phyloP scores from a whole-genome alignment of 2,888 invertebrate genomes.

The Ernsta delagoae region DNA sequence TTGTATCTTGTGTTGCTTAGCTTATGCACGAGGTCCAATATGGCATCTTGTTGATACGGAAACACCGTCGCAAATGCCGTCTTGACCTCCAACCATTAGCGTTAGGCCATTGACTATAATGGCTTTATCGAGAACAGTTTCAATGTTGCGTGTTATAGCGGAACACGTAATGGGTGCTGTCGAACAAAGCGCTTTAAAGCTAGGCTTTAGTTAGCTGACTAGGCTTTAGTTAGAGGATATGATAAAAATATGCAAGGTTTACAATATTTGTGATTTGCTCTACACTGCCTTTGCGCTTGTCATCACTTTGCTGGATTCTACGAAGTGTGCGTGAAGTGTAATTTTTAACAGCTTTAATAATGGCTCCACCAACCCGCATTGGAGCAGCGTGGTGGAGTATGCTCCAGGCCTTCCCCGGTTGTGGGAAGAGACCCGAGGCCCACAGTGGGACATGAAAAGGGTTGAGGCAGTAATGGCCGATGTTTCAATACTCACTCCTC shows the following conservation, averaged over 20 bases:
- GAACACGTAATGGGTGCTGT: conserved; percentile 14
- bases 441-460: too few species aligned
- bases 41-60: not conserved
- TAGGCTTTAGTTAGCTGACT: not conserved
- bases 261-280: not conserved
- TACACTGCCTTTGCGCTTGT: not conserved
- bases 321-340: not conserved
- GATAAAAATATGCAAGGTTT: not conserved
- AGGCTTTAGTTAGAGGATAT: not conserved
- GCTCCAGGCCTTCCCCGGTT: too few species aligned
- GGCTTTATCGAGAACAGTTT: conserved; percentile 7
- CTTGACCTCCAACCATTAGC: conserved; percentile 32
- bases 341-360: too few species aligned
- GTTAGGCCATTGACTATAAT: conserved; percentile 15
- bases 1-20: not conserved
- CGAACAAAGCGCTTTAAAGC: conserved; percentile 5
- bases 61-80: conserved; percentile 19
- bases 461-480: too few species aligned
- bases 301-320: not conserved
- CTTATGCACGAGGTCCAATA: not conserved
- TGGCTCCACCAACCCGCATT: too few species aligned
- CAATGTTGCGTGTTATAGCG: conserved; percentile 16
- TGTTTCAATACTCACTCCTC: too few species aligned
- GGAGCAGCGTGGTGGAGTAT: too few species aligned
- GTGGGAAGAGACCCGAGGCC: too few species aligned